Conservation (phyloP, 2,888 invertebrate genomes). For the Ernsta delagoae region DNA sequence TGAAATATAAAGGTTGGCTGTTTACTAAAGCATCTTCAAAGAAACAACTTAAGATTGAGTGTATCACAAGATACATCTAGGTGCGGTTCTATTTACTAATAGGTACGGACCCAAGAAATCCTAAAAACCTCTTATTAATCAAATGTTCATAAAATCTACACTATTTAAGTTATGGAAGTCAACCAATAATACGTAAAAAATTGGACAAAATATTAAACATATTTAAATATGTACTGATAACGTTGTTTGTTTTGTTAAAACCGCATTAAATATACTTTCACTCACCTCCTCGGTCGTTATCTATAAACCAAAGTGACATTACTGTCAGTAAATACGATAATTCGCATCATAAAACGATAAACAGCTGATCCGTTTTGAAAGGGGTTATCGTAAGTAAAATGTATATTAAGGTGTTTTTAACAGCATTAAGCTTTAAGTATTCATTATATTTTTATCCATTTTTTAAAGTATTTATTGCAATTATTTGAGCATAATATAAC, state of each 20-base stretch:
- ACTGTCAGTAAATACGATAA: neutral
- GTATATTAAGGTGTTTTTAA: neutral
- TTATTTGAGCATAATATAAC: no score
- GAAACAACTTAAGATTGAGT: no score
- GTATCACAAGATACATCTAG: no score
- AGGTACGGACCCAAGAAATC: no score
- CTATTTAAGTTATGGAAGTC: neutral
- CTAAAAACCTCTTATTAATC: no score
- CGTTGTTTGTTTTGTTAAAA: neutral
- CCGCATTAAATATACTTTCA: neutral
- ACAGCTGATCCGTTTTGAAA: neutral
- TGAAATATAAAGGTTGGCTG: no score
- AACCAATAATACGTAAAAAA: neutral
- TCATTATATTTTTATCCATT: neutral
- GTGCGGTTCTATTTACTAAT: no score
- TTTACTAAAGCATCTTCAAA: no score
- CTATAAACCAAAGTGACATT: neutral
- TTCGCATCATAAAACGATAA: neutral
- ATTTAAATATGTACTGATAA: neutral
- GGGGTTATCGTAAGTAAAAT: neutral
- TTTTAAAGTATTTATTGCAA: no score
- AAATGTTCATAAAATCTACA: neutral
- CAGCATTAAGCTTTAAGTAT: neutral
- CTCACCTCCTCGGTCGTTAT: neutral
- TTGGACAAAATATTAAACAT: neutral